A percentile compares a stretch with the other conserved stretches of the same genome.
Conservation (phyloP, 1,140 invertebrate genomes). For the Globodera rostochiensis region DNA sequence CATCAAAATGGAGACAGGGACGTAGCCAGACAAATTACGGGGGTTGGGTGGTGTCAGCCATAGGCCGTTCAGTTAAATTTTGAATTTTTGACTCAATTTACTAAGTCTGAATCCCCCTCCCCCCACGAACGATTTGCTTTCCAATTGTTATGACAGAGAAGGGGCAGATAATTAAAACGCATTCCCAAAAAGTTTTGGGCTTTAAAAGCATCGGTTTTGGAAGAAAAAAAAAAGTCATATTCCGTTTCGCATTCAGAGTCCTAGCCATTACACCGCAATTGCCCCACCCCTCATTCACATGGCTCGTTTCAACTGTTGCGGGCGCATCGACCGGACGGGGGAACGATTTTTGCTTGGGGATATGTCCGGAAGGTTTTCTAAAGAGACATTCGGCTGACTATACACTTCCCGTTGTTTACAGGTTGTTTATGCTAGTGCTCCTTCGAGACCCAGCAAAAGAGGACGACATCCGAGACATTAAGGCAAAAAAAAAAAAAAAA, state of each 20-base stretch:
- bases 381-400: too few relatives aligned
- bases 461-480: constrained; percentile 40
- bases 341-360: constrained; percentile 89
- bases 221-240: neutral
- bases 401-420: neutral
- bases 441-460: constrained; percentile 69
- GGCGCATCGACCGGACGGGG: constrained; percentile 84
- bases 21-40: neutral
- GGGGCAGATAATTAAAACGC: too few relatives aligned
- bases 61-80: too few relatives aligned
- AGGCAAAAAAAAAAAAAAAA: constrained; percentile 11
- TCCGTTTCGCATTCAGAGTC: constrained; percentile 15
- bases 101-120: too few relatives aligned
- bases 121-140: too few relatives aligned
- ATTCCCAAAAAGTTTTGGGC: too few relatives aligned
- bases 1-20: neutral
- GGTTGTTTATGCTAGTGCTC: constrained; percentile 90
- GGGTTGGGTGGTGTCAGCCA: too few relatives aligned
- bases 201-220: neutral
- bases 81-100: too few relatives aligned
- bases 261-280: constrained; percentile 41
- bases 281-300: constrained; percentile 70
- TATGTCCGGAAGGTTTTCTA: constrained; percentile 77
- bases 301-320: constrained; percentile 93
- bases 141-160: too few relatives aligned